Evolutionary conservation across 35 echinoderm and acorn worm species (phyloP).

Genomic region (Lytechinus variegatus): DNA sequence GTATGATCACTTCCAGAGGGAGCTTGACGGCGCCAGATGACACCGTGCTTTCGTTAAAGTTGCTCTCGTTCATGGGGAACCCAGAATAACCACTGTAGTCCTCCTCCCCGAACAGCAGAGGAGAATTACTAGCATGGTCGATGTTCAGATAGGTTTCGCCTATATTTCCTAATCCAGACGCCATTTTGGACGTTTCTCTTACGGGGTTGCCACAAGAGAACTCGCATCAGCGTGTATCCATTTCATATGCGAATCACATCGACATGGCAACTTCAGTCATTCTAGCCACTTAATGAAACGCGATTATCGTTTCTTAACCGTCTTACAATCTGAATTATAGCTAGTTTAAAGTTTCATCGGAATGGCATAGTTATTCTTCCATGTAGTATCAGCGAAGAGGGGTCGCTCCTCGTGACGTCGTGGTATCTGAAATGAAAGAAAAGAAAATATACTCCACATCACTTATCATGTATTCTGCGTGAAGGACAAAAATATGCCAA

Average conservation of each 20-base stretch:
- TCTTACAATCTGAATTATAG: not conserved
- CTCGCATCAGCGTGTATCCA: not conserved
- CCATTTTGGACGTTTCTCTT: not conserved
- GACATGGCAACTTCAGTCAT: not conserved
- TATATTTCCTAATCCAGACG: slow-evolving; percentile 30
- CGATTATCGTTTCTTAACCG: not conserved
- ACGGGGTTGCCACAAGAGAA: not conserved
- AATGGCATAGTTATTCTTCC: not conserved
- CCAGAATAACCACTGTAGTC: slow-evolving; percentile 45
- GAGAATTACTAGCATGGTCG: slow-evolving; percentile 30
- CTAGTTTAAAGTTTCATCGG: not conserved
- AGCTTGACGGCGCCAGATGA: not conserved
- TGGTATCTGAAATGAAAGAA: not conserved
- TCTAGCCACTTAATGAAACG: not conserved
- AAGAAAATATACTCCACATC: not conserved
- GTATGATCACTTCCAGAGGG: slow-evolving; percentile 60
- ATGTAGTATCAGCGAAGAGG: not conserved
- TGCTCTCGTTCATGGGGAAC: slow-evolving; percentile 1
- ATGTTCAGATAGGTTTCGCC: slow-evolving; percentile 30
- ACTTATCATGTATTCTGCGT: not conserved
- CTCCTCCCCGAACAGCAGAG: slow-evolving; percentile 6
- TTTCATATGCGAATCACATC: not conserved
- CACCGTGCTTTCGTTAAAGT: slow-evolving; percentile 27
- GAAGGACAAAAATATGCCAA: not conserved
- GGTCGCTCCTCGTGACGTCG: not conserved